phyloP scores from a whole-genome alignment of 2,797 vertebrate genomes.

The Balearica regulorum region DNA sequence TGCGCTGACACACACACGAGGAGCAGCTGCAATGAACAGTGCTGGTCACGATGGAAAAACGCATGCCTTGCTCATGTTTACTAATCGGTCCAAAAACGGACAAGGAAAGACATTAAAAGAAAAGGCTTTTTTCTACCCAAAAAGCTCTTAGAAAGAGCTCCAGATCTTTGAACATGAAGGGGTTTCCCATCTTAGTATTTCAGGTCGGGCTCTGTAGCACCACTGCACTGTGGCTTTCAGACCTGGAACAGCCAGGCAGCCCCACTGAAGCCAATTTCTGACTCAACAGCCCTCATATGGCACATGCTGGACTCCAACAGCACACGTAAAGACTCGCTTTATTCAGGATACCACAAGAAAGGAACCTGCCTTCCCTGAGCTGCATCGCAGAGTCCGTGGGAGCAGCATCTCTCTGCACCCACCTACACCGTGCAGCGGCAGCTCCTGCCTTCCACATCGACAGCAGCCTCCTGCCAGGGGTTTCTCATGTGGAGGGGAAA shows the following conservation, averaged over 20 bases:
- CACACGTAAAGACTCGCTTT: background rate
- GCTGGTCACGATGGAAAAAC: background rate
- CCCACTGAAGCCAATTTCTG: background rate
- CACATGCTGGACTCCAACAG: background rate
- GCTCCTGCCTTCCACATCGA: background rate
- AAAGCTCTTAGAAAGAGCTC: background rate
- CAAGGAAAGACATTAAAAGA: background rate
- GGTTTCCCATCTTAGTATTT: background rate
- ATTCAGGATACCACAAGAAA: background rate
- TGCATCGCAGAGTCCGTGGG: background rate
- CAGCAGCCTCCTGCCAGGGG: background rate
- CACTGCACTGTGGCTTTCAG: background rate
- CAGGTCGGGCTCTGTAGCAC: background rate
- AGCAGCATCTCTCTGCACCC: background rate
- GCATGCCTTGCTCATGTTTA: background rate
- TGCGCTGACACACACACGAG: fast-evolving
- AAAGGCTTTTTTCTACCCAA: background rate
- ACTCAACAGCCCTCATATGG: background rate
- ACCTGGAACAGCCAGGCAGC: background rate
- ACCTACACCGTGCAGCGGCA: fast-evolving
- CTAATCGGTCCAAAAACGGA: background rate
- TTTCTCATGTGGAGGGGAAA: background rate
- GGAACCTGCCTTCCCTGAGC: background rate
- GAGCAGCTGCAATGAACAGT: background rate
- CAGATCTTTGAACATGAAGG: background rate